phyloP scores from a whole-genome alignment of 2,797 vertebrate genomes.

The Myiotriccus ornatus region DNA sequence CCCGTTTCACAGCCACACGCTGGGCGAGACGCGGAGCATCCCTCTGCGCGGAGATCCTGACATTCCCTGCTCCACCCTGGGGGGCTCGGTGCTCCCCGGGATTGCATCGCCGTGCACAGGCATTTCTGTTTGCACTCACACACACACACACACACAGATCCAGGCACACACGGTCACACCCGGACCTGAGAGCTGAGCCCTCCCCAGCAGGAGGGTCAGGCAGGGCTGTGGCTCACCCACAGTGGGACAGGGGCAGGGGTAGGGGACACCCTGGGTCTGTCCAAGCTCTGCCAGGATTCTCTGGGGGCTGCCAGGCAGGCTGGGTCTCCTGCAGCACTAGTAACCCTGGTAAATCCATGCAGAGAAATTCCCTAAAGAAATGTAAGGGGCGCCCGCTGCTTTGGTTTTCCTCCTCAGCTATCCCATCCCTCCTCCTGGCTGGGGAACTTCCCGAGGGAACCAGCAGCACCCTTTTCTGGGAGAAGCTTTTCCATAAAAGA shows the following conservation, averaged over 20 bases:
- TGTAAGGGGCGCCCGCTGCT: not conserved
- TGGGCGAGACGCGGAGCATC: not conserved
- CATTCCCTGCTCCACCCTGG: not conserved
- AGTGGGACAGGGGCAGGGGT: not conserved
- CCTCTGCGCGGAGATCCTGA: not conserved
- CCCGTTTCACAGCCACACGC: not conserved
- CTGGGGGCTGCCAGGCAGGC: not conserved
- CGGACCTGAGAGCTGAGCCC: not conserved
- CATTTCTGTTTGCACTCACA: not conserved
- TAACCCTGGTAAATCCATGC: not conserved
- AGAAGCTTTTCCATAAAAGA: not conserved
- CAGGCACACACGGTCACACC: rapidly evolving
- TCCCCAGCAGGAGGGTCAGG: not conserved
- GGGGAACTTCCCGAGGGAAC: not conserved
- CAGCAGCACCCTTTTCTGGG: not conserved
- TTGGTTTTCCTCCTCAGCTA: not conserved
- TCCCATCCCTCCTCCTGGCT: not conserved
- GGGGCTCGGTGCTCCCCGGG: not conserved
- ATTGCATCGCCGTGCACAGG: rapidly evolving
- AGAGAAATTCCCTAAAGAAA: not conserved
- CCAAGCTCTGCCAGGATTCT: not conserved
- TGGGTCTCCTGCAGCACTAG: not conserved
- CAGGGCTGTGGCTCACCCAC: not conserved
- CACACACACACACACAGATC: not conserved
- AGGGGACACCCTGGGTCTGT: not conserved